Conservation (phyloP, 2,888 invertebrate genomes). For the Creontiades dilutus region DNA sequence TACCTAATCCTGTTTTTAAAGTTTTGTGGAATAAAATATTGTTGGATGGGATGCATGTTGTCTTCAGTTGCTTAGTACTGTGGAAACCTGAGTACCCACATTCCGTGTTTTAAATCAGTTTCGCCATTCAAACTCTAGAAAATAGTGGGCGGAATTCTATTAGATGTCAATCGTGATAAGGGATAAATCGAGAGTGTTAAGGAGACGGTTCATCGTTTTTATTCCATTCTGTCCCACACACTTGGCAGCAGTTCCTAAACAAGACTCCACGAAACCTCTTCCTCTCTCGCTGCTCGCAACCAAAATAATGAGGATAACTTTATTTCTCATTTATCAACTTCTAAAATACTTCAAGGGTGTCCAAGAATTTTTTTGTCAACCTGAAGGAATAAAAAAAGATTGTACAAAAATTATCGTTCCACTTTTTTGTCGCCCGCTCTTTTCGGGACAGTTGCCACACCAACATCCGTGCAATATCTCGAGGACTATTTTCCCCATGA, state of each 20-base stretch:
- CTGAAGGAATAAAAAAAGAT: neutral
- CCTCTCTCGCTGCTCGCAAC: neutral
- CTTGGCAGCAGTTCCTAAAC: neutral
- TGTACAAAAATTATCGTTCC: neutral
- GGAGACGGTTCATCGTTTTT: too few relatives aligned
- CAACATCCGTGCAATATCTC: constrained; percentile 33
- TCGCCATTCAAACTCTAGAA: too few relatives aligned
- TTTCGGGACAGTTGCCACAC: constrained; percentile 7
- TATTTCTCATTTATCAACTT: neutral
- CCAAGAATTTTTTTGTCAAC: neutral
- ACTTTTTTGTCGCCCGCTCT: neutral
- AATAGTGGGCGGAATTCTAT: too few relatives aligned
- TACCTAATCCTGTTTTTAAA: too few relatives aligned
- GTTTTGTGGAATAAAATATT: too few relatives aligned
- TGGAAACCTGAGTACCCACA: too few relatives aligned
- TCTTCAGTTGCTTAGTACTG: too few relatives aligned
- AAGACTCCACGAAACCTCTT: neutral
- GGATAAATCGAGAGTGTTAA: too few relatives aligned
- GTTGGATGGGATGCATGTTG: too few relatives aligned
- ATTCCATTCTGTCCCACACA: neutral
- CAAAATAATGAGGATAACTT: constrained; percentile 1
- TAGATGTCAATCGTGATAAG: too few relatives aligned
- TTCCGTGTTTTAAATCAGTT: too few relatives aligned
- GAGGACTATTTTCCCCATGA: constrained; percentile 14
- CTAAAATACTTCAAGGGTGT: neutral